Evolutionary conservation across 2,888 invertebrate genomes (phyloP).

Genomic region (Melinopterus prodromus): DNA sequence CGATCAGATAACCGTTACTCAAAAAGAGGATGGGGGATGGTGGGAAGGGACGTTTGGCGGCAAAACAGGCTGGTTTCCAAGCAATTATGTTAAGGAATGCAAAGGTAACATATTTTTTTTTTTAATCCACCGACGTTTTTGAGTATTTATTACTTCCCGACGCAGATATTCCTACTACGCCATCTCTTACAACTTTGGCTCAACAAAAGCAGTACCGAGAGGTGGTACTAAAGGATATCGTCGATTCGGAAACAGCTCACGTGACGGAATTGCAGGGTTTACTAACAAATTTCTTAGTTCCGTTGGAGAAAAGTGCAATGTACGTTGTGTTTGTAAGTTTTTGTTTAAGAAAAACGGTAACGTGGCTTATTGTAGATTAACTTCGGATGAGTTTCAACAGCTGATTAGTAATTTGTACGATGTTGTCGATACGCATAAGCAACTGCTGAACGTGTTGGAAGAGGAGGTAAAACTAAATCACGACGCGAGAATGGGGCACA

Average conservation of each 20-base stretch:
- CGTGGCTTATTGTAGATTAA: slow-evolving; percentile 69
- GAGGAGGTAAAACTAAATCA: slow-evolving; percentile 73
- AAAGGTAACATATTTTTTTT: slow-evolving; percentile 64
- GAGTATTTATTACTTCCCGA: slow-evolving; percentile 15
- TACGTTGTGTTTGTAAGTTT: slow-evolving; percentile 63
- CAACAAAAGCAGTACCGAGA: slow-evolving; percentile 80
- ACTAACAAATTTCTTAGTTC: slow-evolving; percentile 84
- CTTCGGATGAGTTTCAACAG: slow-evolving; percentile 85
- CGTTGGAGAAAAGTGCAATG: slow-evolving; percentile 88
- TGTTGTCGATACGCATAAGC: slow-evolving; percentile 85
- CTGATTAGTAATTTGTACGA: slow-evolving; percentile 90
- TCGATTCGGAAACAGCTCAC: slow-evolving; percentile 92
- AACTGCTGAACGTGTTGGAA: slow-evolving; percentile 80
- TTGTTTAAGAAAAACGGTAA: not conserved
- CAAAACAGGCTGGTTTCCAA: slow-evolving; percentile 98
- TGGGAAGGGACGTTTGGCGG: slow-evolving; percentile 98
- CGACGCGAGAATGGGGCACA: slow-evolving; percentile 89
- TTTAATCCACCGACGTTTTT: not conserved
- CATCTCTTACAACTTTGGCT: slow-evolving; percentile 64
- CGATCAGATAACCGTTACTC: slow-evolving; percentile 95
- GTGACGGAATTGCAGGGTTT: slow-evolving; percentile 89
- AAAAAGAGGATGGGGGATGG: slow-evolving; percentile 97
- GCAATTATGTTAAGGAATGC: slow-evolving; percentile 94
- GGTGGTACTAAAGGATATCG: slow-evolving; percentile 87
- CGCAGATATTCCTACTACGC: slow-evolving; percentile 30